Base-by-base conservation (phyloP, 2,113 vertebrate genomes). In the Tinamus guttatus region DNA sequence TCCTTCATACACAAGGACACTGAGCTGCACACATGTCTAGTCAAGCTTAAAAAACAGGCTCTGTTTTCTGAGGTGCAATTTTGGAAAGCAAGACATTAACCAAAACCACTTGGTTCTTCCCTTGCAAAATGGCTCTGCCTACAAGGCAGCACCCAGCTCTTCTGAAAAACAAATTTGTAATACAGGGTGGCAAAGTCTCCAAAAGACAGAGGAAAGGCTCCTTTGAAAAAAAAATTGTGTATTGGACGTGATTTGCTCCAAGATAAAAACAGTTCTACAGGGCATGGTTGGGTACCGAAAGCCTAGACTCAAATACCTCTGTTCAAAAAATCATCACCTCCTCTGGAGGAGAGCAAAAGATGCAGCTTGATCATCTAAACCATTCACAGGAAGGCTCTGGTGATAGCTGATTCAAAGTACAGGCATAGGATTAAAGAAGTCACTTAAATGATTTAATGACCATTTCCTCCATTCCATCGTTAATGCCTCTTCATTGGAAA, bases 11-110 rank as follows among this genome's bases (percentile, higher is more conserved):
- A 22, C 20, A 20, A 69, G 36, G 47, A 64, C 75, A 79, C 7
- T 19, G 18, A 79, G 38, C 5, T 28, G 36, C 28, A 17, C 14
- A 30, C 1, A 1, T 1, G 6, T 28, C 7, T 8, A 4, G 14
- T 27, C 25, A 43, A 79, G 32, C 34, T 91, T 69, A 62, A 80
- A 82, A 52, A 77, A 43, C 45, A 85, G 12, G 22, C 67, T 68
- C 40, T 27, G 2, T 2, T 7, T 69, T 69, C 51, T 21, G 34
- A 21, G 21, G 10, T n/a, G 24, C 27, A 56, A 80, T 69, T 87
- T 77, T 43, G 20, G 13, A 28, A 45, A 58, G 36, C 24, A 58
- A 73, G 41, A 34, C 38, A 56, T 45, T 59, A 20, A 28, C 8
- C 27, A 47, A 40, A 2, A 7, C 54, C 43, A 21, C 16, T 4